Evolutionary conservation across 2,113 vertebrate genomes (phyloP), one percentile per base, ranked within the genome.

Genomic region (Oxygymnocypris stewartii): DNA sequence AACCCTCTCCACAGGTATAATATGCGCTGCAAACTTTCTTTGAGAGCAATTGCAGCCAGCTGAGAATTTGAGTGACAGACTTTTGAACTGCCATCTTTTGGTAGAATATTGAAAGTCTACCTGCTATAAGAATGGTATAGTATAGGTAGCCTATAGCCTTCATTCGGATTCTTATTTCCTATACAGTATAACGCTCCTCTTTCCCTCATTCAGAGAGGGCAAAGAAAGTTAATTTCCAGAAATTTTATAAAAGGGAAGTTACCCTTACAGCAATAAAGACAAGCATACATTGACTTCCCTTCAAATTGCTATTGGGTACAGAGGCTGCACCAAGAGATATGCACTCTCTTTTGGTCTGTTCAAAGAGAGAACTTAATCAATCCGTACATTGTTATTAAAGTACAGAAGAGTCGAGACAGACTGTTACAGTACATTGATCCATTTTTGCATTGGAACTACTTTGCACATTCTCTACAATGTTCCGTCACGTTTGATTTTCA

Each of bases 361-460:
- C 80, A 82, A 82, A 82, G 44, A 67, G 20, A 71, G 71, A 71
- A 82, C 44, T 69, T 35, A 35, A 82, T 51, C 44, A 71, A 23
- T 14, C 44, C 14, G 28, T 65, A 44, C 59, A 44, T 81, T 82
- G 79, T 67, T 12, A 82, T 65, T 65, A 23, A 67, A 37, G 63
- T 54, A 51, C 5, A 31, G 44, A 67, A 35, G 18, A 82, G 35
- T 61, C 20, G 4, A 40, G 42, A 14, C 18, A 44, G 49, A n/a
- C n/a, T 61, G 28, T 69, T 51, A 23, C 51, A 54, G 51, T 54
- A 20, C 25, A 78, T 11, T 6, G 5, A 16, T 67, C 37, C 7
- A 59, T 25, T 47, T 77, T 31, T 9, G 7, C 14, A 54, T 28
- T n/a, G 8, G 69, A 18, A 31, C 47, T 77, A 51, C 4, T 20